These are phyloP conservation scores for Xylocopa sonorina DNA, from an alignment of 1,140 invertebrate species.

Conservation along the genomic window DNA sequence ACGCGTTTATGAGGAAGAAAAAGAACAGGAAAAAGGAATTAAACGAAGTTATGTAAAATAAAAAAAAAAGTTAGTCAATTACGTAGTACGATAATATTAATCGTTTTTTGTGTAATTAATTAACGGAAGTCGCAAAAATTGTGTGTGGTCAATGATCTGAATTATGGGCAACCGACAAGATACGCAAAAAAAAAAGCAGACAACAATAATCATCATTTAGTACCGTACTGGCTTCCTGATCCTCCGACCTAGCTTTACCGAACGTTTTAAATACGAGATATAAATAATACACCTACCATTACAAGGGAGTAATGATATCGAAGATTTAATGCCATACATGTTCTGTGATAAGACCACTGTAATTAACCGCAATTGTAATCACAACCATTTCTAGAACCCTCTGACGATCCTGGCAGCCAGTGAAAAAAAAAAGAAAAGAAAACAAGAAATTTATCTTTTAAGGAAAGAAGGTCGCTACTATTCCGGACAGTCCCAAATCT, in stretches of 20 bases:
- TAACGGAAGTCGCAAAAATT: conserved; percentile 51
- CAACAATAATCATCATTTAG: conserved; percentile 78
- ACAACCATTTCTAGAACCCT: conserved; percentile 70
- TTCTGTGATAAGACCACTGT: conserved; percentile 84
- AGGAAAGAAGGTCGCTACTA: conserved; percentile 68
- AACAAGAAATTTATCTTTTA: conserved; percentile 74
- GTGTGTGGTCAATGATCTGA: conserved; percentile 65
- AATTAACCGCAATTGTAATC: conserved; percentile 80
- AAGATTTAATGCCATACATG: conserved; percentile 83
- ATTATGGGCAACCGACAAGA: conserved; percentile 81
- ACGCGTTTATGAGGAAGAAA: conserved; percentile 32
- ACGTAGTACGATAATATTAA: conserved; percentile 74
- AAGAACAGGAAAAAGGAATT: conserved; percentile 33
- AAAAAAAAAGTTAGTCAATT: conserved; percentile 80
- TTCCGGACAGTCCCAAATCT: conserved; percentile 73
- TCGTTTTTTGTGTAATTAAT: conserved; percentile 73
- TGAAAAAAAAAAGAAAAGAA: no score
- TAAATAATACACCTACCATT: conserved; percentile 69
- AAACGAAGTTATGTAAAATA: conserved; percentile 76
- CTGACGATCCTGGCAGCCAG: conserved; percentile 76
- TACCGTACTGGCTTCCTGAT: conserved; percentile 81
- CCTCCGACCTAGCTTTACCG: conserved; percentile 79
- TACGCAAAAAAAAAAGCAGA: conserved; percentile 15
- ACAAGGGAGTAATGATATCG: conserved; percentile 75
- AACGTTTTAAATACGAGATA: conserved; percentile 74